Conservation (phyloP, 2,888 invertebrate species). For the Microchrysa polita region DNA sequence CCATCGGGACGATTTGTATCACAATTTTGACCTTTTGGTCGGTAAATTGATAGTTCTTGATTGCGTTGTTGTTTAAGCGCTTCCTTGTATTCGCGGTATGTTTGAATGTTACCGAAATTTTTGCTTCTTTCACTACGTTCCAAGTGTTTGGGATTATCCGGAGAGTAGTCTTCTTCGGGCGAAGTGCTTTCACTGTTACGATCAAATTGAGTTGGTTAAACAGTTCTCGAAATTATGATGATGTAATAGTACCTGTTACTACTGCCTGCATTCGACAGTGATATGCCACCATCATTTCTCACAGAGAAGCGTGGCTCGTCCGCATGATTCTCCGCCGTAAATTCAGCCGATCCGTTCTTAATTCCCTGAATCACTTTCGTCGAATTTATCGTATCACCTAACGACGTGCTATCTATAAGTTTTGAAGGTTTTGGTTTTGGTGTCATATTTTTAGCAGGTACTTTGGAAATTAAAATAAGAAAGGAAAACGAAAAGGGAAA, state of each 20-base stretch:
- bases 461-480: conserved; percentile 8
- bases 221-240: not conserved
- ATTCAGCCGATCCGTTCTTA: conserved; percentile 18
- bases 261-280: conserved; percentile 24
- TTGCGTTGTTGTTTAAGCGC: conserved; percentile 85
- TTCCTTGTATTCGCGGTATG: conserved; percentile 81
- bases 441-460: conserved; percentile 28
- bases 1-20: conserved; percentile 43
- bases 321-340: conserved; percentile 14
- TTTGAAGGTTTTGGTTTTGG: conserved; percentile 41
- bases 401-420: conserved; percentile 31
- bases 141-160: conserved; percentile 45
- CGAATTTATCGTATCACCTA: conserved; percentile 33
- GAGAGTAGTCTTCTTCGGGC: conserved; percentile 41
- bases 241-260: conserved; percentile 46
- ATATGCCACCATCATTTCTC: conserved; percentile 25
- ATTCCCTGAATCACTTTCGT: conserved; percentile 19
- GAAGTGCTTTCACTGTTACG: conserved; percentile 40
- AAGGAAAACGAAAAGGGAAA: not conserved
- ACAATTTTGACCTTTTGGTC: conserved; percentile 60
- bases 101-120: conserved; percentile 62
- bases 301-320: conserved; percentile 7
- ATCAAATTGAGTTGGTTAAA: not conserved
- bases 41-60: conserved; percentile 78
- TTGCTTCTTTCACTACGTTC: conserved; percentile 56